Conservation (phyloP, 2,797 vertebrate species). For the Eulemur rubriventer region DNA sequence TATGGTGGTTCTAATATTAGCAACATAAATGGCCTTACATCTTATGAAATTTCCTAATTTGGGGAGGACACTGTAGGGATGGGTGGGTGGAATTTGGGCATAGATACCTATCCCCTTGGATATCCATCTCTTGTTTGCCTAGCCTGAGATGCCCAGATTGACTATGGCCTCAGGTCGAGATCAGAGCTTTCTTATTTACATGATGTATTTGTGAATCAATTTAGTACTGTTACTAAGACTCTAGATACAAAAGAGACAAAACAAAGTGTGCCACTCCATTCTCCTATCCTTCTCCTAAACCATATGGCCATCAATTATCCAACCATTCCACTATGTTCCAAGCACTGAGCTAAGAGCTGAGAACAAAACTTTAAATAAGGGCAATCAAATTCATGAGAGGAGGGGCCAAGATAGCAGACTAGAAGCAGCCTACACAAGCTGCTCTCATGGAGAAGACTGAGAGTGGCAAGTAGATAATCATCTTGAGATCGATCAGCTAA, state of each 20-base stretch:
- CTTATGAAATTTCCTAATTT: background rate
- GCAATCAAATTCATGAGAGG: background rate
- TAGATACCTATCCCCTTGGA: background rate
- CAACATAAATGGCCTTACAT: background rate
- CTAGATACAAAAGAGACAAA: background rate
- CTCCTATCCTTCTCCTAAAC: background rate
- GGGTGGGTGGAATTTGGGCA: background rate
- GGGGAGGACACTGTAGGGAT: background rate
- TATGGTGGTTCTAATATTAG: background rate
- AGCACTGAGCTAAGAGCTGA: background rate
- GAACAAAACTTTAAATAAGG: conserved; percentile 30
- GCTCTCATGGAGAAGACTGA: background rate
- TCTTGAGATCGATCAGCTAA: background rate
- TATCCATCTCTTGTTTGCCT: background rate
- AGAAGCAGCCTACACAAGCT: background rate
- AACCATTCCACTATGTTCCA: background rate
- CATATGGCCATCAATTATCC: background rate
- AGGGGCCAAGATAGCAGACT: background rate
- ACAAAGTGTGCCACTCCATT: background rate
- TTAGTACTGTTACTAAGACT: background rate
- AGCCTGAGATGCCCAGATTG: background rate
- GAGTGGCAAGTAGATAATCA: background rate
- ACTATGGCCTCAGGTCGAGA: background rate
- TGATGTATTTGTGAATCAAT: background rate
- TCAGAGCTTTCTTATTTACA: background rate